These are phyloP conservation scores for Ctenomys sociabilis DNA, from an alignment of 2,113 vertebrate species.

Conservation along the genomic window DNA sequence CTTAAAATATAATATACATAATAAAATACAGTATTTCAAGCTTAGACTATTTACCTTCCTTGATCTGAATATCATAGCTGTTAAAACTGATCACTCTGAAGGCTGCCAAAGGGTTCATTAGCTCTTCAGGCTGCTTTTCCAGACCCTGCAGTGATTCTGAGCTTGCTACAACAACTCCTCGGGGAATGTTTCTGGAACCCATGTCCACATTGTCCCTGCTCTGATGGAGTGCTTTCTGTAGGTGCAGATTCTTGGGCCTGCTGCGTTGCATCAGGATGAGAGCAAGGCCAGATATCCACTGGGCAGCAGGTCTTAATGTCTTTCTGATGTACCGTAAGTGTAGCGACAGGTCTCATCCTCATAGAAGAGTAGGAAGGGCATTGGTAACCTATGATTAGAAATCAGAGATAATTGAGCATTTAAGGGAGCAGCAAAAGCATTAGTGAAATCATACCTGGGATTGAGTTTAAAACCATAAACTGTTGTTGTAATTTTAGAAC, in stretches of 20 bases:
- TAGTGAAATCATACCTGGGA: neutral
- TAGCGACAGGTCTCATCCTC: neutral
- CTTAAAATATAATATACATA: neutral
- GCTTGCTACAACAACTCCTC: neutral
- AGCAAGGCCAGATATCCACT: too few species aligned
- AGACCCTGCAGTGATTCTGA: neutral
- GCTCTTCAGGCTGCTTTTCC: neutral
- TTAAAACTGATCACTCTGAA: neutral
- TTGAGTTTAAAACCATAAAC: neutral
- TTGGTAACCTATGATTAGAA: neutral
- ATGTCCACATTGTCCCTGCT: neutral
- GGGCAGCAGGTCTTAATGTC: neutral
- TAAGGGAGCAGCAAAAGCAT: neutral
- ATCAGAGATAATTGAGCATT: neutral
- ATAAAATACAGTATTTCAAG: constrained; percentile 28
- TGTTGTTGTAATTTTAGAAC: neutral
- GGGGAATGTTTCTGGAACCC: neutral
- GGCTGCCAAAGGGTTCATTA: constrained; percentile 35
- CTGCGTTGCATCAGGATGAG: neutral
- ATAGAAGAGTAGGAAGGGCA: neutral
- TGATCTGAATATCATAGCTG: constrained; percentile 21
- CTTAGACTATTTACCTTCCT: neutral
- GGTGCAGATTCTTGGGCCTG: neutral
- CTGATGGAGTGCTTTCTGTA: neutral
- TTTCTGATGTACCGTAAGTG: neutral